Conservation (phyloP, 35 echinoderm and acorn worm genomes). For the Heliocidaris erythrogramma region DNA sequence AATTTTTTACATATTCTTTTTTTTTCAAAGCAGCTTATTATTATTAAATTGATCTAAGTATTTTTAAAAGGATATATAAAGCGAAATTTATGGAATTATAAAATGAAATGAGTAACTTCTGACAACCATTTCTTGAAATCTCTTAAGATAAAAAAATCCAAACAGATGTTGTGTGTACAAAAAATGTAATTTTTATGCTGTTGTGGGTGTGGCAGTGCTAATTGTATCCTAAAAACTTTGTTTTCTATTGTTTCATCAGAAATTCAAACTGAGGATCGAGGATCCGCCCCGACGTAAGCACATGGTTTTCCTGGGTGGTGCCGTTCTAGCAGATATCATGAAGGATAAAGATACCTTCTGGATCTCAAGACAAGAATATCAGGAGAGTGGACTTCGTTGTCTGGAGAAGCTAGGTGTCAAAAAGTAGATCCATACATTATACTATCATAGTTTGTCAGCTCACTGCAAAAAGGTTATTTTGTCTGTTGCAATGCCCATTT, state of each 20-base stretch:
- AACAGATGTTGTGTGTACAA: too few species aligned
- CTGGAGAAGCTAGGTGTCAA: conserved; percentile 83
- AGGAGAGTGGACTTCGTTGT: conserved; percentile 87
- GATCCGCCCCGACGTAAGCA: conserved; percentile 98
- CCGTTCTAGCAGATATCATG: conserved; percentile 98
- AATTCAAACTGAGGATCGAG: conserved; percentile 98
- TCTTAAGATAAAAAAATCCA: too few species aligned
- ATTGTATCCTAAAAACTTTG: not conserved
- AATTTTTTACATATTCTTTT: too few species aligned
- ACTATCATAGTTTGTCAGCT: not conserved
- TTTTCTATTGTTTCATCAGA: conserved; percentile 54
- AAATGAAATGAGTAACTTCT: too few species aligned
- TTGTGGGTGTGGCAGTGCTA: not conserved
- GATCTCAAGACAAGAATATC: conserved; percentile 86
- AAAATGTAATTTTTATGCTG: not conserved
- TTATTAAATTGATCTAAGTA: too few species aligned
- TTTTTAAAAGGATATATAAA: too few species aligned
- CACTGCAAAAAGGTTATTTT: not conserved
- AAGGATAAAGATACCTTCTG: conserved; percentile 94
- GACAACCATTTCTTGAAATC: too few species aligned
- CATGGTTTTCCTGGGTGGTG: conserved; percentile 99
- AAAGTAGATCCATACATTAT: not conserved
- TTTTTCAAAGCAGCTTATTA: too few species aligned
- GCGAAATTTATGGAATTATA: too few species aligned
- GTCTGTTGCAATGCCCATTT: not conserved